These are phyloP conservation scores for Holothuria glaberrima DNA, from an alignment of 35 echinoderm and acorn worm species.

Conservation along the genomic window DNA sequence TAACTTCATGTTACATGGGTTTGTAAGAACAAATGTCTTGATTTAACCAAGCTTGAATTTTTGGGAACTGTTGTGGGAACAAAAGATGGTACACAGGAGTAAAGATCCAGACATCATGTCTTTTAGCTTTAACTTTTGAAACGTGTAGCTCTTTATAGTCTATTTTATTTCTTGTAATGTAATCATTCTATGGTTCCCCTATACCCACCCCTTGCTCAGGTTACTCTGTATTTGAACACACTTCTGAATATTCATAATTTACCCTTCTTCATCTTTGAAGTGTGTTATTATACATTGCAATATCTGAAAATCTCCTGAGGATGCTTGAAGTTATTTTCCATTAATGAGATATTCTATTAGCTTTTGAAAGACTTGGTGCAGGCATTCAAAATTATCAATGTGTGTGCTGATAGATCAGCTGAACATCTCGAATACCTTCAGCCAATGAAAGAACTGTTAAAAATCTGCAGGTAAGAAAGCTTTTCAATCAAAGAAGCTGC, in stretches of 20 bases:
- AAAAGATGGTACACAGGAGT: too few species aligned
- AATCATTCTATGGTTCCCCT: too few species aligned
- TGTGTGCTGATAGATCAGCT: slow-evolving; percentile 82
- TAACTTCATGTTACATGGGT: too few species aligned
- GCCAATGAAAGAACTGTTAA: slow-evolving; percentile 85
- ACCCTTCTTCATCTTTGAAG: neutral
- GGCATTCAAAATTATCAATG: slow-evolving; percentile 96
- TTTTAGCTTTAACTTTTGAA: too few species aligned
- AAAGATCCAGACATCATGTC: too few species aligned
- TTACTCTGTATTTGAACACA: too few species aligned
- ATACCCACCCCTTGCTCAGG: too few species aligned
- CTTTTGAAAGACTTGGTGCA: slow-evolving; percentile 98
- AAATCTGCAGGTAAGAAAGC: slow-evolving; percentile 70
- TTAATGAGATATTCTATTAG: slow-evolving; percentile 31
- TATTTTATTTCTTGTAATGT: too few species aligned
- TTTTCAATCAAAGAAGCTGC: neutral
- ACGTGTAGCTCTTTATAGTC: too few species aligned
- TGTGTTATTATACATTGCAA: neutral
- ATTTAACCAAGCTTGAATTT: too few species aligned
- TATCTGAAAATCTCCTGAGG: neutral
- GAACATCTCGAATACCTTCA: slow-evolving; percentile 77
- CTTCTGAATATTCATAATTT: neutral
- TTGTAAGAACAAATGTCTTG: too few species aligned
- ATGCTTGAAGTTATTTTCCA: neutral
- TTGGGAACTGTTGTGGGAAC: too few species aligned